A percentile compares a stretch with the other conserved stretches of the same genome.
These are phyloP conservation scores for Drosophila ficusphila DNA, from an alignment of 1,140 invertebrate genomes.

Conservation along the genomic window DNA sequence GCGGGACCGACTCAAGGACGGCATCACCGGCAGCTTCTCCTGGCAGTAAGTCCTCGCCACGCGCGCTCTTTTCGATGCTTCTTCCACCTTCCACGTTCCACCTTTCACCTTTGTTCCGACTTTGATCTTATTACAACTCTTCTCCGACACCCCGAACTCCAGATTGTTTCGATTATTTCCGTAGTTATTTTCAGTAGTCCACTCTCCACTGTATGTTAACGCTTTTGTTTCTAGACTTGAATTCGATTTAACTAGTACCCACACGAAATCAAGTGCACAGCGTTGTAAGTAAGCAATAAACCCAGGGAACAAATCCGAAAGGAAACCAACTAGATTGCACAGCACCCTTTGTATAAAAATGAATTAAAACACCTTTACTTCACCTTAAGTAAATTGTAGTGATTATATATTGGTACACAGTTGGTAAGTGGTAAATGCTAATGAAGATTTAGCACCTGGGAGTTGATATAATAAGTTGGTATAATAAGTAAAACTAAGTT, in stretches of 20 bases:
- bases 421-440: conserved; percentile 30
- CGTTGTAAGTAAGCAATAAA: conserved; percentile 9
- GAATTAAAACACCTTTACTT: not conserved
- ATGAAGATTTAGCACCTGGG: not conserved
- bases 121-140: conserved; percentile 25
- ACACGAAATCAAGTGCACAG: conserved; percentile 32
- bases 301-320: not conserved
- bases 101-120: conserved; percentile 36
- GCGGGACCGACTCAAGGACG: conserved; percentile 89
- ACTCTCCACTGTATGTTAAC: conserved; percentile 19
- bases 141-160: conserved; percentile 6
- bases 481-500: too few species aligned
- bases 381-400: not conserved
- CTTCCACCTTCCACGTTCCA: conserved; percentile 38
- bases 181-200: conserved; percentile 44
- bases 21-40: conserved; percentile 89
- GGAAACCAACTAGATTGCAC: conserved; percentile 22
- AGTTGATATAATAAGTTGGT: too few species aligned
- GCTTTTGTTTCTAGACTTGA: conserved; percentile 24
- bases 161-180: conserved; percentile 13
- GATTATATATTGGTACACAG: not conserved
- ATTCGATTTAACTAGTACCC: conserved; percentile 31
- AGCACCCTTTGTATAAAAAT: conserved; percentile 18
- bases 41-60: conserved; percentile 89
- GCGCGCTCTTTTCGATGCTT: conserved; percentile 42